Percentiles rank a stretch among this genome's conserved stretches.
phyloP scores from a whole-genome alignment of 53 echinoderm and acorn worm species.

The Patiria pectinifera region DNA sequence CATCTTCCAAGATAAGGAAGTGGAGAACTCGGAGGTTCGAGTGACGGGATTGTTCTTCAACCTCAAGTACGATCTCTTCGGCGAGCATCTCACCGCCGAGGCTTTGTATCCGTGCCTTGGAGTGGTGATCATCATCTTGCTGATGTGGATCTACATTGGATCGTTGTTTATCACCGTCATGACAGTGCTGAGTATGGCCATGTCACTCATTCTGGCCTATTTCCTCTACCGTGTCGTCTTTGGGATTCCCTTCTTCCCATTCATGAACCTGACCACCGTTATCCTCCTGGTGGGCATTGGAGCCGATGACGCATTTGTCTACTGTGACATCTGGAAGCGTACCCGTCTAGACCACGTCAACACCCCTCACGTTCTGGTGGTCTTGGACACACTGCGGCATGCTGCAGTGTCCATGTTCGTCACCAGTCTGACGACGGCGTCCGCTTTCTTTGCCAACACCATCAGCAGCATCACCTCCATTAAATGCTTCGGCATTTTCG shows the following conservation, averaged over 20 bases:
- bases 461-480: conserved; percentile 94
- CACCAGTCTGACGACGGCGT: conserved; percentile 94
- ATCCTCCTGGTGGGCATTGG: conserved; percentile 94
- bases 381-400: conserved; percentile 89
- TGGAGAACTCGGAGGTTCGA: conserved; percentile 61
- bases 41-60: conserved; percentile 84
- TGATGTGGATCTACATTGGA: conserved; percentile 98
- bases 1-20: conserved; percentile 68
- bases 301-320: conserved; percentile 96
- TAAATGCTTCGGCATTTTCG: conserved; percentile 94
- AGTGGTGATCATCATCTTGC: conserved; percentile 71
- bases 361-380: conserved; percentile 78
- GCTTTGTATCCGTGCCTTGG: conserved; percentile 85
- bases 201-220: conserved; percentile 91
- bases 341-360: conserved; percentile 82
- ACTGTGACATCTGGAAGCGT: conserved; percentile 95
- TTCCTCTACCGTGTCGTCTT: conserved; percentile 88
- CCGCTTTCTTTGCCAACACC: conserved; percentile 93
- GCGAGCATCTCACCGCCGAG: conserved; percentile 86
- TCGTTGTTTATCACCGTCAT: conserved; percentile 93
- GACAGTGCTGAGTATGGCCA: conserved; percentile 86
- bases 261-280: conserved; percentile 95
- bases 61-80: conserved; percentile 90
- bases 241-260: conserved; percentile 90
- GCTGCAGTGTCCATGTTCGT: conserved; percentile 96